Evolutionary conservation across 2,797 vertebrate genomes (phyloP).

Genomic region (Darevskia mixta): DNA sequence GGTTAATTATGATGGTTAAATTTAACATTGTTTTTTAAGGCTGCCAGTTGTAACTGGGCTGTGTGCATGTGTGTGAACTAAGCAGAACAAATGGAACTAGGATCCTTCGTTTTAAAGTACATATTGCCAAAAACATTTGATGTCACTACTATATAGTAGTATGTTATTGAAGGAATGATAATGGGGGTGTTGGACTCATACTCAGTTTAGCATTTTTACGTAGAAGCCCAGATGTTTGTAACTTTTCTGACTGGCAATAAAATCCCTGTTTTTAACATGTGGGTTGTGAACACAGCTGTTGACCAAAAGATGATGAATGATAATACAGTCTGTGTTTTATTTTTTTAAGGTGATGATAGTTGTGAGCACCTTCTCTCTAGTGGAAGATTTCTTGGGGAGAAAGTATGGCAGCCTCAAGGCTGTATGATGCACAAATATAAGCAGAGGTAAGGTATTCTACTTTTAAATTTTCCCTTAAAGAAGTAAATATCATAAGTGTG

Average conservation of each 20-base stretch:
- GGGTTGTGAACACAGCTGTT: background rate
- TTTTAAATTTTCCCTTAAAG: conserved; percentile 27
- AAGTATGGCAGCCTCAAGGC: conserved; percentile 96
- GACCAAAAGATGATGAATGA: background rate
- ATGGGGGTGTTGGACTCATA: background rate
- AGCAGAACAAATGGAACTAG: background rate
- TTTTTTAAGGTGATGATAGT: conserved; percentile 87
- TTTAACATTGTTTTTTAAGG: too few species aligned
- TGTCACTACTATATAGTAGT: background rate
- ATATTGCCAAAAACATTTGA: background rate
- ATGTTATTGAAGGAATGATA: background rate
- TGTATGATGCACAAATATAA: conserved; percentile 99
- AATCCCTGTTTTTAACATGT: background rate
- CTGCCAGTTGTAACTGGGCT: background rate
- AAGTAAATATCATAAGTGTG: background rate
- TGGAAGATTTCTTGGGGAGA: conserved; percentile 95
- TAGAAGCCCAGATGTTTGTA: background rate
- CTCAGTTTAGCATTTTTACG: background rate
- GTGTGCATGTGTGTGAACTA: background rate
- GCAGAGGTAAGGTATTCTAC: conserved; percentile 84
- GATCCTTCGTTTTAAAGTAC: background rate
- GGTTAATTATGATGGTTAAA: too few species aligned
- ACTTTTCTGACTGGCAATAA: conserved; percentile 2
- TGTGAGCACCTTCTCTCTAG: conserved; percentile 96
- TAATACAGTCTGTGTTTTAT: background rate